phyloP scores from a whole-genome alignment of 2,888 invertebrate species.

The Calameuta pallipes region DNA sequence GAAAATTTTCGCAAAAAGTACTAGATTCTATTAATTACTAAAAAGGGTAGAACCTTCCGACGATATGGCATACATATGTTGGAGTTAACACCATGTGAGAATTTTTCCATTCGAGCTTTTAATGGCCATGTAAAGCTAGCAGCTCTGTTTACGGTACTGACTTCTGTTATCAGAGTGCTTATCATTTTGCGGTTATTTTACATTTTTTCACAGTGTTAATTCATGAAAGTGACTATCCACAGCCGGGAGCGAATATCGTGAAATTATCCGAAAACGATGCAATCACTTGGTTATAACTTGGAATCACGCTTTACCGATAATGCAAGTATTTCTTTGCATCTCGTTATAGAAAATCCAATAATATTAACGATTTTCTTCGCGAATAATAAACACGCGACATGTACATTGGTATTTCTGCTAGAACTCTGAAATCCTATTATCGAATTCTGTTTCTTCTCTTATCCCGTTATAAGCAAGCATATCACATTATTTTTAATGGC shows the following conservation, averaged over 20 bases:
- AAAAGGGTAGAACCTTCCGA: neutral
- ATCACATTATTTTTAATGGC: neutral
- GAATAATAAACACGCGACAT: conserved; percentile 27
- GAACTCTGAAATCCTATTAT: neutral
- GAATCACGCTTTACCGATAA: neutral
- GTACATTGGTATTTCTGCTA: conserved; percentile 20
- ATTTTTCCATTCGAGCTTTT: neutral
- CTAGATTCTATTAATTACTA: neutral
- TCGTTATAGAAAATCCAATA: conserved; percentile 31
- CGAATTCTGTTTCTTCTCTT: conserved; percentile 22
- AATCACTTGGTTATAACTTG: neutral
- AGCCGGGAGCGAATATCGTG: neutral
- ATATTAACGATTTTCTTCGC: conserved; percentile 37
- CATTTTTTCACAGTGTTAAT: neutral
- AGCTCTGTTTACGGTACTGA: too few species aligned
- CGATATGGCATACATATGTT: neutral
- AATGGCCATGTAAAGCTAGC: too few species aligned
- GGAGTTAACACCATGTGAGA: neutral
- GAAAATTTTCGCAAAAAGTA: neutral
- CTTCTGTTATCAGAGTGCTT: too few species aligned
- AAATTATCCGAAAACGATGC: neutral
- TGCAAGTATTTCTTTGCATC: neutral
- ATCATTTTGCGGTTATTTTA: too few species aligned
- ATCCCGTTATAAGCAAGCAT: neutral
- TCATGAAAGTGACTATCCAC: neutral